Base-by-base conservation (phyloP, 2,797 vertebrate species). In the Phataginus tricuspis region DNA sequence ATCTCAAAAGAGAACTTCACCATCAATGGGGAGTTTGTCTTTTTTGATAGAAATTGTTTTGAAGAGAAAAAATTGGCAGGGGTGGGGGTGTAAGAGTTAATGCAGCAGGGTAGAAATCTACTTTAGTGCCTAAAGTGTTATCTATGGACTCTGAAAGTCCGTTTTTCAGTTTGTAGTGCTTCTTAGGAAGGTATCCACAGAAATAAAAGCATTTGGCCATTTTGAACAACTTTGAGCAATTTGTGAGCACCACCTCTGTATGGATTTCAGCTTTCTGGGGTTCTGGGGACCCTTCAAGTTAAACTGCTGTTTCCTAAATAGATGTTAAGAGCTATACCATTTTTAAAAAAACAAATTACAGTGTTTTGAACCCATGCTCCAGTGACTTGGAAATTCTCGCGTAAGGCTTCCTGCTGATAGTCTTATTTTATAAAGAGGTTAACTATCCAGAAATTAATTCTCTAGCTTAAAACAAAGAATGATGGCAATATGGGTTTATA, bases 41-140 rank as follows among this genome's bases (percentile, higher is more conserved):
- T 84, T 91, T 94, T 51, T 92, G 69, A 42, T 19, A 37, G 25
- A 92, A 94, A 86, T 84, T 72, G 9, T 92, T 88, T 91, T 89
- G 59, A 92, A 31, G 29, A 71, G 37, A 57, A 82, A 71, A 61
- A 45, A 75, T 2, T 37, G 53, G 45, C 49, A 23, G 5, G 12
- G 11, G 16, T 4, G 6, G 7, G 13, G 31, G n/a, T 55, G 19
- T 68, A 86, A 83, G 49, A 0, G 31, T 88, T 78, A 82, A 31
- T 57, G 21, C 7, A 85, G 15, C 42, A 85, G 27, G 29, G 18
- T 25, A 79, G 69, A 96, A 89, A 90, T 23, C 27, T 66, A 51
- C n/a, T 71, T 85, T 11, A 12, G 21, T 91, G 19, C 71, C 49
- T 57, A 0, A 88, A 68, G 61, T 88, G 97, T 94, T 23, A 78